Percentiles rank a stretch among this genome's conserved stretches.
Conservation (phyloP, 2,888 invertebrate species). For the Cryptophagus acutangulus region DNA sequence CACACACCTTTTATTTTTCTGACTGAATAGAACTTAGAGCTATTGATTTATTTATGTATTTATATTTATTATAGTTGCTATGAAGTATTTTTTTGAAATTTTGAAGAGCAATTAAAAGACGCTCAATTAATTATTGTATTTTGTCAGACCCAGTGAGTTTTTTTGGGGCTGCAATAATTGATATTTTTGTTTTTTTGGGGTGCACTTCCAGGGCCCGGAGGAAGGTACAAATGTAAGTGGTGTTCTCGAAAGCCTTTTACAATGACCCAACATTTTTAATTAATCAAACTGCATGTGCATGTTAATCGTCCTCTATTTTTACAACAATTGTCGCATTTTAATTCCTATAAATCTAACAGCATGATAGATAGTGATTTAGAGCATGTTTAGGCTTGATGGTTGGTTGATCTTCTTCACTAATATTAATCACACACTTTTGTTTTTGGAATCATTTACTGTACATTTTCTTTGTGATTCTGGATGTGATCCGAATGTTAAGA, state of each 20-base stretch:
- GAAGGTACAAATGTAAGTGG: slow-evolving; percentile 50
- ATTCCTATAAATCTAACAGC: too few relatives aligned
- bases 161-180: slow-evolving; percentile 34
- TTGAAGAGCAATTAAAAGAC: too few relatives aligned
- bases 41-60: not conserved
- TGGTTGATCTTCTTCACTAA: too few relatives aligned
- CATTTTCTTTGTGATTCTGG: not conserved
- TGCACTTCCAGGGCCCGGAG: slow-evolving; percentile 46
- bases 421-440: slow-evolving; percentile 16
- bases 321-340: too few relatives aligned
- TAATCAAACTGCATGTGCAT: too few relatives aligned
- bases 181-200: slow-evolving; percentile 43
- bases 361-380: too few relatives aligned
- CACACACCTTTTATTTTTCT: not conserved
- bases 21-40: too few relatives aligned
- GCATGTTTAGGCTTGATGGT: too few relatives aligned
- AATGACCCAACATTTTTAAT: too few relatives aligned
- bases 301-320: too few relatives aligned
- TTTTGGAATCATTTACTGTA: slow-evolving; percentile 30
- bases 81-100: not conserved
- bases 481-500: slow-evolving; percentile 1
- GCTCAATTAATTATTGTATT: slow-evolving; percentile 15
- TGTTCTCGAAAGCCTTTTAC: slow-evolving; percentile 47
- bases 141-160: slow-evolving; percentile 21
- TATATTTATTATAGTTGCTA: not conserved